phyloP scores from a whole-genome alignment of 2,797 vertebrate genomes.

The Atherinosoma microstoma region DNA sequence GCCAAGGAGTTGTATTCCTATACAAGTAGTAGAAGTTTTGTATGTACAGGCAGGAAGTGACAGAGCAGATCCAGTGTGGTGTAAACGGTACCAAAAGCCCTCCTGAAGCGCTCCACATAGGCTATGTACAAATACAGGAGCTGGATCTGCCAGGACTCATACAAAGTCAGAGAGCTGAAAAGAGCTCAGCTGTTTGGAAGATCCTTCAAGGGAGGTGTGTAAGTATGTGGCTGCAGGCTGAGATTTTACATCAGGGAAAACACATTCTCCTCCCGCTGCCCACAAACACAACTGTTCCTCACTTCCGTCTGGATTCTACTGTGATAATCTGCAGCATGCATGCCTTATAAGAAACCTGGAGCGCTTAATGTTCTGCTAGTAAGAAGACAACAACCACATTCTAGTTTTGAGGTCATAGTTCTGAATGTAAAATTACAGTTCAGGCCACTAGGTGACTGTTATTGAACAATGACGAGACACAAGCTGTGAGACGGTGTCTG shows the following conservation, averaged over 20 bases:
- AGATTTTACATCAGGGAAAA: constrained; percentile 17
- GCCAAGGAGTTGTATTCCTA: constrained; percentile 78
- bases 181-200: constrained; percentile 65
- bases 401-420: constrained; percentile 74
- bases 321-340: constrained; percentile 53
- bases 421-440: constrained; percentile 68
- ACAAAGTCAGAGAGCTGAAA: constrained; percentile 69
- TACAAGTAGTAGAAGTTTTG: constrained; percentile 74
- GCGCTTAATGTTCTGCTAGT: constrained; percentile 44
- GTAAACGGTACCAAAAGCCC: constrained; percentile 70
- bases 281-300: constrained; percentile 3
- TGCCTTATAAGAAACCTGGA: constrained; percentile 35
- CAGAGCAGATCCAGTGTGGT: constrained; percentile 78
- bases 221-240: constrained; percentile 14
- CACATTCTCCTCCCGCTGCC: background rate
- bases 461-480: constrained; percentile 53
- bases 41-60: constrained; percentile 81
- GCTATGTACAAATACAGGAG: constrained; percentile 77
- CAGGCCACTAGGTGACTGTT: constrained; percentile 79
- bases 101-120: constrained; percentile 64
- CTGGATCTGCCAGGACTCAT: constrained; percentile 52
- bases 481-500: constrained; percentile 19
- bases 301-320: constrained; percentile 17
- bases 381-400: constrained; percentile 61
- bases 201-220: constrained; percentile 48